Evolutionary conservation across 2,113 vertebrate genomes (phyloP).

Genomic region (Corythornis cristatus): DNA sequence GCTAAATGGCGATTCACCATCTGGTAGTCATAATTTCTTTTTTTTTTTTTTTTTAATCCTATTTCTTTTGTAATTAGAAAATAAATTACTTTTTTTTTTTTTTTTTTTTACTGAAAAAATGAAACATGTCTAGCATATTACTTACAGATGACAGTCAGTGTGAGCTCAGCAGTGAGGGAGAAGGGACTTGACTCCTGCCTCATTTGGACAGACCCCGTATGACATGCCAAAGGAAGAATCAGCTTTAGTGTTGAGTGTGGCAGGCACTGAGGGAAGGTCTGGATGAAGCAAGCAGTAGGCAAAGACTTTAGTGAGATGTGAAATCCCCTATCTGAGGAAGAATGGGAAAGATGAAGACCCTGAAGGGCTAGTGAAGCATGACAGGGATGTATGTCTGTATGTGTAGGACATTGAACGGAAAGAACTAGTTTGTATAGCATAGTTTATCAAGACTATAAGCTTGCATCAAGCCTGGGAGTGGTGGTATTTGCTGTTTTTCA

Average conservation of each 20-base stretch:
- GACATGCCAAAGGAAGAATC: not conserved
- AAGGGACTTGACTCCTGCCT: conserved; percentile 9
- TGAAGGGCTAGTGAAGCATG: not conserved
- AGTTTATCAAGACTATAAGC: not conserved
- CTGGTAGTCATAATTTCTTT: conserved; percentile 73
- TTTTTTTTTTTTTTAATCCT: conserved; percentile 30
- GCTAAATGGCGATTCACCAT: conserved; percentile 64
- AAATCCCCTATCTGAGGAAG: not conserved
- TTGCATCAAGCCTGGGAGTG: rapidly evolving
- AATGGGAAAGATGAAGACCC: not conserved
- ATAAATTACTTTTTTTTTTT: conserved; percentile 77
- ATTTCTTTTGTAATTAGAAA: conserved; percentile 80
- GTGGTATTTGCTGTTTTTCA: not conserved
- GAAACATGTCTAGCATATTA: conserved; percentile 66
- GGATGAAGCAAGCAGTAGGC: not conserved
- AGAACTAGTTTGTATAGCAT: not conserved
- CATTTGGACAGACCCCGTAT: not conserved
- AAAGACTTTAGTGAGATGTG: not conserved
- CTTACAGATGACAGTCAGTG: conserved; percentile 57
- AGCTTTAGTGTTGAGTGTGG: not conserved
- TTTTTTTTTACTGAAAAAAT: conserved; percentile 23
- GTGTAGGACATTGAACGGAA: not conserved
- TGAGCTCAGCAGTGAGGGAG: not conserved
- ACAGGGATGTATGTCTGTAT: not conserved
- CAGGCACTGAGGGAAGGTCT: not conserved